phyloP scores from a whole-genome alignment of 2,113 vertebrate species.

The Charina bottae region DNA sequence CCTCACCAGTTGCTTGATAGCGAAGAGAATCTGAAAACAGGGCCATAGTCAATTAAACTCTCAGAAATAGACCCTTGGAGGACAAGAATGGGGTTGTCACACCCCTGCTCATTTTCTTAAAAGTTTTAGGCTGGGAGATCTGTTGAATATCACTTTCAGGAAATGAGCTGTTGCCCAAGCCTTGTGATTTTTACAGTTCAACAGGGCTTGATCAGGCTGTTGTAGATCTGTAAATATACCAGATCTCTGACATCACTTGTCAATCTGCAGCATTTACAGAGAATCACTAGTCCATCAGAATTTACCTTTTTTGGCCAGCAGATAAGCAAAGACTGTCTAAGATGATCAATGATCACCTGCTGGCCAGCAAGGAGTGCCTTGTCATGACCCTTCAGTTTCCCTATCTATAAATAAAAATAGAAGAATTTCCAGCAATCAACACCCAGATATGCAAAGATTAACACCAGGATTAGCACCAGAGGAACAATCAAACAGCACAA shows the following conservation, averaged over 20 bases:
- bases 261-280: not conserved
- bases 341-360: not conserved
- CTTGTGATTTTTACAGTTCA: not conserved
- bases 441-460: too few relatives aligned
- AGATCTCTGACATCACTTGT: not conserved
- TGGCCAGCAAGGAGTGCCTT: not conserved
- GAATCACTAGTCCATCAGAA: not conserved
- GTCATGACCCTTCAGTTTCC: not conserved
- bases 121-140: not conserved
- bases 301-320: not conserved
- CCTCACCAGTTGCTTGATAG: conserved; percentile 41
- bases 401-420: not conserved
- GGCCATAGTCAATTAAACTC: not conserved
- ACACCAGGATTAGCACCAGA: too few relatives aligned
- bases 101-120: not conserved
- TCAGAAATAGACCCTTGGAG: not conserved
- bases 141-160: not conserved
- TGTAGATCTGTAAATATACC: not conserved
- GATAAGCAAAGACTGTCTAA: not conserved
- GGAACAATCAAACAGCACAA: too few relatives aligned
- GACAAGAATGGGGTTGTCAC: not conserved
- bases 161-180: not conserved
- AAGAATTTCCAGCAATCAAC: too few relatives aligned
- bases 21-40: conserved; percentile 69
- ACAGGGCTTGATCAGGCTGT: not conserved